These are phyloP conservation scores for Colossoma macropomum DNA, from an alignment of 2,113 vertebrate species.

Conservation along the genomic window DNA sequence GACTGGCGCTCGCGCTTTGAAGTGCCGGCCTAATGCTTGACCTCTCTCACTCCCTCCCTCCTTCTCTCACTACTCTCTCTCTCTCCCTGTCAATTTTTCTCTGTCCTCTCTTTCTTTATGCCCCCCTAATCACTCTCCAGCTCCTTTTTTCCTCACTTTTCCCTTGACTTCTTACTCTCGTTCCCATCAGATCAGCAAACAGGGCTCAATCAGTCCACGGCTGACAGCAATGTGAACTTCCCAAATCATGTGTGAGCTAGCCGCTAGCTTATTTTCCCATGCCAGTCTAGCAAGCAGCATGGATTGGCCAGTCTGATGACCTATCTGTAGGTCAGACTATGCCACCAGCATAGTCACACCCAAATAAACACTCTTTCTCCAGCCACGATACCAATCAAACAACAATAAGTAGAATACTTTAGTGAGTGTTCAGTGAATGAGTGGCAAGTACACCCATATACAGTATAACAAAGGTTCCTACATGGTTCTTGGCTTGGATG, in stretches of 20 bases:
- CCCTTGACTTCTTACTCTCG: constrained; percentile 12
- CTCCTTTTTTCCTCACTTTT: neutral
- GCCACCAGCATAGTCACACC: neutral
- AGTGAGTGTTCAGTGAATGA: neutral
- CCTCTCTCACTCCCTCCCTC: constrained; percentile 5
- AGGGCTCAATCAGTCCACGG: constrained; percentile 39
- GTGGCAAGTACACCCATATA: no score
- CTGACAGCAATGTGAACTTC: constrained; percentile 30
- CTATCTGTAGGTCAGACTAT: constrained; percentile 51
- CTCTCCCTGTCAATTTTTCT: neutral
- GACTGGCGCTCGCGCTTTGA: constrained; percentile 68
- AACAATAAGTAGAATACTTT: neutral
- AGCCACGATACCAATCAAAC: neutral
- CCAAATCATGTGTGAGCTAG: constrained; percentile 65
- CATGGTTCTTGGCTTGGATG: no score
- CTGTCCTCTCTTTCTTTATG: constrained; percentile 10
- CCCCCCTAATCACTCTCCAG: constrained; percentile 17
- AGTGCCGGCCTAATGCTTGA: constrained; percentile 45
- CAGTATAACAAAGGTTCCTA: no score
- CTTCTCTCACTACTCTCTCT: constrained; percentile 1
- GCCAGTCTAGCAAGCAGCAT: constrained; percentile 47
- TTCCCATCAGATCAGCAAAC: constrained; percentile 14
- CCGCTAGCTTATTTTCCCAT: constrained; percentile 66
- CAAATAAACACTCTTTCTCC: neutral
- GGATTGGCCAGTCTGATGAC: constrained; percentile 57